Conservation (phyloP, 2,888 invertebrate genomes). For the Poecilus cupreus region DNA sequence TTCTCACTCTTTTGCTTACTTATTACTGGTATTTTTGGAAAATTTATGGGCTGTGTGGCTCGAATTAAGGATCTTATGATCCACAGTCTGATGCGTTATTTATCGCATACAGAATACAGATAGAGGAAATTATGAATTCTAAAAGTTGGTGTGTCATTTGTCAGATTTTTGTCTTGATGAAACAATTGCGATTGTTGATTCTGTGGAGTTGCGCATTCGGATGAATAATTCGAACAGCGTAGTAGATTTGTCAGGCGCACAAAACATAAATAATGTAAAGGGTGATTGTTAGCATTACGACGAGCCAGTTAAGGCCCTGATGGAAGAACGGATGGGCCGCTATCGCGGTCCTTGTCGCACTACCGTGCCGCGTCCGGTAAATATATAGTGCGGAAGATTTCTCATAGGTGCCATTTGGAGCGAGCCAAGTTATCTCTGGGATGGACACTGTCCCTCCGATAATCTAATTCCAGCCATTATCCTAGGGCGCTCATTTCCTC, state of each 20-base stretch:
- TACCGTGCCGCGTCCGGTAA: slow-evolving; percentile 25
- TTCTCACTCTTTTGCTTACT: too few species aligned
- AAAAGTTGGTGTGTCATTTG: background rate
- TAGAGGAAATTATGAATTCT: too few species aligned
- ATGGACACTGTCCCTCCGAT: slow-evolving; percentile 68
- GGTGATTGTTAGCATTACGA: slow-evolving; percentile 52
- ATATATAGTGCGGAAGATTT: slow-evolving; percentile 59
- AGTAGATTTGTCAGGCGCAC: slow-evolving; percentile 42
- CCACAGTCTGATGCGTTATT: too few species aligned
- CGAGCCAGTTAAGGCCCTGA: slow-evolving; percentile 51
- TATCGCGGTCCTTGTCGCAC: slow-evolving; percentile 19
- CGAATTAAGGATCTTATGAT: too few species aligned
- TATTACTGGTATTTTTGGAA: too few species aligned
- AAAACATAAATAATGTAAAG: slow-evolving; percentile 54
- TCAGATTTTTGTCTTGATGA: background rate
- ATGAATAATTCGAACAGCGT: slow-evolving; percentile 19
- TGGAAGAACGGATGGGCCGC: slow-evolving; percentile 35
- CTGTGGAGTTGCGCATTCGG: background rate
- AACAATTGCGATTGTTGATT: slow-evolving; percentile 17
- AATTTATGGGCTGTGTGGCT: too few species aligned
- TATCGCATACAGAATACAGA: too few species aligned
- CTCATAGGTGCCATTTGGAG: slow-evolving; percentile 60
- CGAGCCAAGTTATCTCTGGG: slow-evolving; percentile 59
- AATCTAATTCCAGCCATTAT: slow-evolving; percentile 71
- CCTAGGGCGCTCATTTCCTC: slow-evolving; percentile 64